These are phyloP conservation scores for Climacteris rufus DNA, from an alignment of 2,113 vertebrate species.

Conservation along the genomic window DNA sequence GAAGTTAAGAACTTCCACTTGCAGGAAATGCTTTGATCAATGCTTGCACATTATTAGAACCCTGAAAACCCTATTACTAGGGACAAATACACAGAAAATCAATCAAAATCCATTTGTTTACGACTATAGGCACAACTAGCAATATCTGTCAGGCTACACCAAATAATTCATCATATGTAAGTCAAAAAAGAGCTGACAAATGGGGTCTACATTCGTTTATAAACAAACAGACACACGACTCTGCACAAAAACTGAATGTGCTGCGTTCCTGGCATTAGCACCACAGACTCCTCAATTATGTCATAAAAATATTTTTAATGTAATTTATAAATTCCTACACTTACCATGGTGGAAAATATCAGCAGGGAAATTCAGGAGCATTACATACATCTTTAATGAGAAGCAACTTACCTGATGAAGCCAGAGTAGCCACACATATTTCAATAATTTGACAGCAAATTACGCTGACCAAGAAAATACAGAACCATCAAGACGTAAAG, in stretches of 20 bases:
- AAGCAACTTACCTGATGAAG: not conserved
- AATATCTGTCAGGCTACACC: not conserved
- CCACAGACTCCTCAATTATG: not conserved
- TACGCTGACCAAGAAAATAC: not conserved
- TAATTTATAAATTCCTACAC: not conserved
- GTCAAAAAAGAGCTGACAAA: constrained; percentile 10
- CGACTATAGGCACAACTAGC: not conserved
- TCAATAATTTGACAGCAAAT: not conserved
- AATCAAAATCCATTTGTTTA: constrained; percentile 42
- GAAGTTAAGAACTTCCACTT: constrained; percentile 31
- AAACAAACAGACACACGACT: not conserved
- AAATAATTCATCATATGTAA: not conserved
- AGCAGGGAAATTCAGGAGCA: not conserved
- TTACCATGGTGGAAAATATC: fast-evolving
- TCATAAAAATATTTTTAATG: not conserved
- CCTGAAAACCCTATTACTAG: constrained; percentile 28
- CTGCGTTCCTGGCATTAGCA: not conserved
- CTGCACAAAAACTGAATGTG: not conserved
- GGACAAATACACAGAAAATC: constrained; percentile 38
- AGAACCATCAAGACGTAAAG: not conserved
- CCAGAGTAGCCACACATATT: not conserved
- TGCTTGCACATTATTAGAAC: not conserved
- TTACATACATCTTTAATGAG: not conserved
- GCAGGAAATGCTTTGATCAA: constrained; percentile 31
- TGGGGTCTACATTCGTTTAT: not conserved